phyloP scores from a whole-genome alignment of 2,113 vertebrate genomes.

The Vidua chalybeata region DNA sequence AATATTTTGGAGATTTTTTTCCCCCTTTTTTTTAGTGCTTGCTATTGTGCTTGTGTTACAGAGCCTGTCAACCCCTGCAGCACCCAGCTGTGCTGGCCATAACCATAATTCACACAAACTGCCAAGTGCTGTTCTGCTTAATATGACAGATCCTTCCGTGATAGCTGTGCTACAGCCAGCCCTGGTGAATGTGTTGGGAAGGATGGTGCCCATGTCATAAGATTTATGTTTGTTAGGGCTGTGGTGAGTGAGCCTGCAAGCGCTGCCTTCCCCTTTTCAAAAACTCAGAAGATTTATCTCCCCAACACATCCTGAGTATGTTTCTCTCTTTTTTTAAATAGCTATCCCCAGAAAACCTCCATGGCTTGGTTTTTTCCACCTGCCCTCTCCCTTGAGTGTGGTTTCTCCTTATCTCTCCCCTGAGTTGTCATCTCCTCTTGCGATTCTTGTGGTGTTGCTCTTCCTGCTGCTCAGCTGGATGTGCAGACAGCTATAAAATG shows the following conservation, averaged over 20 bases:
- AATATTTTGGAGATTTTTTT: background rate
- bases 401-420: background rate
- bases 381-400: background rate
- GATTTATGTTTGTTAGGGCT: conserved; percentile 36
- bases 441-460: background rate
- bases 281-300: conserved; percentile 26
- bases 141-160: conserved; percentile 32
- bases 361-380: background rate
- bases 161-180: background rate
- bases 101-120: conserved; percentile 22
- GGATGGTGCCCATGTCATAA: conserved; percentile 27
- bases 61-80: conserved; percentile 44
- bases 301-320: background rate
- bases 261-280: background rate
- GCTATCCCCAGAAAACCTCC: background rate
- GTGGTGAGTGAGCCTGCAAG: conserved; percentile 28
- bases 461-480: conserved; percentile 19
- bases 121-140: conserved; percentile 37
- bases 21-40: background rate
- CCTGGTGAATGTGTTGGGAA: background rate
- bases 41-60: conserved; percentile 2
- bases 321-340: background rate
- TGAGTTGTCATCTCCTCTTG: background rate
- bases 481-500: conserved; percentile 21
- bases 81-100: conserved; percentile 51